Percentiles rank a stretch among this genome's conserved stretches.
phyloP scores from a whole-genome alignment of 2,797 vertebrate species.

The Ctenopoma multispine region DNA sequence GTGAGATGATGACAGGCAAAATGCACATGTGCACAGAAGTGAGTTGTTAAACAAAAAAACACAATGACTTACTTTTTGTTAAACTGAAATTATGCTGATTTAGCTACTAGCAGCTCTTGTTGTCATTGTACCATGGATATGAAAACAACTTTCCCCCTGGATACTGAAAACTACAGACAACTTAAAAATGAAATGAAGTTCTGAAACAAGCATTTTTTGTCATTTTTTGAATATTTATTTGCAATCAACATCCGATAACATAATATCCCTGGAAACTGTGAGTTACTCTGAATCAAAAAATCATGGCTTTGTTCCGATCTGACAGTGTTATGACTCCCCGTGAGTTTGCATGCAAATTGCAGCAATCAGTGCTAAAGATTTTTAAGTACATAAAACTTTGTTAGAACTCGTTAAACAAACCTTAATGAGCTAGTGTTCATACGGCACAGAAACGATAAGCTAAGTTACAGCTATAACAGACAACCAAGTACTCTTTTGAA shows the following conservation, averaged over 20 bases:
- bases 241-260: background rate
- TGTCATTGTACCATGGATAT: background rate
- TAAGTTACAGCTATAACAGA: conserved; percentile 24
- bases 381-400: background rate
- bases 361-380: background rate
- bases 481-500: background rate
- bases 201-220: background rate
- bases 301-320: background rate
- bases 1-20: too few relatives aligned
- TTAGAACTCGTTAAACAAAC: background rate
- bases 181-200: background rate
- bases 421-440: background rate
- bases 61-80: too few relatives aligned
- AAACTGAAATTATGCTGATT: too few relatives aligned
- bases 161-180: too few relatives aligned
- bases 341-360: background rate
- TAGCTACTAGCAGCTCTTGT: too few relatives aligned
- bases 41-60: too few relatives aligned
- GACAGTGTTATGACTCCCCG: background rate
- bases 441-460: background rate
- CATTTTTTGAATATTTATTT: background rate
- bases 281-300: background rate
- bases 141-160: too few relatives aligned
- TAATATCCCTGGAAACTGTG: background rate
- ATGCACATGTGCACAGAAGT: too few relatives aligned